phyloP scores from a whole-genome alignment of 2,113 vertebrate species.

The Eurypyga helias region DNA sequence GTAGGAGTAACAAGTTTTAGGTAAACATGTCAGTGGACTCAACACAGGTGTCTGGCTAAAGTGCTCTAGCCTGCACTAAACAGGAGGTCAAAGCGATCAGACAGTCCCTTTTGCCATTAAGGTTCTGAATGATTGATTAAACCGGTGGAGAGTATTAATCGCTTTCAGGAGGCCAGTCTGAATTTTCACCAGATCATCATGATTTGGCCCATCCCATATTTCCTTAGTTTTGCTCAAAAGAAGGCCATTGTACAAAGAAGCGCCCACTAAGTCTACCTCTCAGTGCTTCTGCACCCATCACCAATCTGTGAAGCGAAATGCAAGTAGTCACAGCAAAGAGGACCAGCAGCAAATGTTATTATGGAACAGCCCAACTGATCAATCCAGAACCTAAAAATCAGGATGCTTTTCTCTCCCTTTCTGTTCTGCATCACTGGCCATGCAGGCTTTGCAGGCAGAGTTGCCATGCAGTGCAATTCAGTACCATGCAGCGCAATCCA shows the following conservation, averaged over 20 bases:
- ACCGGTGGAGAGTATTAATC: not conserved
- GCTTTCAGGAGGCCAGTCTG: not conserved
- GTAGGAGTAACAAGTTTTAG: not conserved
- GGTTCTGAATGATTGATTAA: not conserved
- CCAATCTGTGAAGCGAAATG: not conserved
- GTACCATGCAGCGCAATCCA: not conserved
- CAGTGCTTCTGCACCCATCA: not conserved
- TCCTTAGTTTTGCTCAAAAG: not conserved
- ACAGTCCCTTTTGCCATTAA: not conserved
- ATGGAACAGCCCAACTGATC: not conserved
- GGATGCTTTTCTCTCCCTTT: not conserved
- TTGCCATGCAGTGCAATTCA: no score
- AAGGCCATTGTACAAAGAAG: accelerated
- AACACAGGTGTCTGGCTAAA: not conserved
- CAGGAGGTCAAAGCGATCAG: not conserved
- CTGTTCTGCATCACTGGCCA: not conserved
- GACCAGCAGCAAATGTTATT: not conserved
- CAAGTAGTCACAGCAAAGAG: not conserved
- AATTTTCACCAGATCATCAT: accelerated
- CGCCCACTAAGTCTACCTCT: not conserved
- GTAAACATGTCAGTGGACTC: not conserved
- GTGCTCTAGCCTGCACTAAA: not conserved
- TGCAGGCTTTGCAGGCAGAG: not conserved
- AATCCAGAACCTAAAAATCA: not conserved
- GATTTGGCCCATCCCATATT: not conserved